Percentiles rank a stretch among this genome's conserved stretches.
Evolutionary conservation across 2,797 vertebrate genomes (phyloP).

Genomic region (Falco cherrug): DNA sequence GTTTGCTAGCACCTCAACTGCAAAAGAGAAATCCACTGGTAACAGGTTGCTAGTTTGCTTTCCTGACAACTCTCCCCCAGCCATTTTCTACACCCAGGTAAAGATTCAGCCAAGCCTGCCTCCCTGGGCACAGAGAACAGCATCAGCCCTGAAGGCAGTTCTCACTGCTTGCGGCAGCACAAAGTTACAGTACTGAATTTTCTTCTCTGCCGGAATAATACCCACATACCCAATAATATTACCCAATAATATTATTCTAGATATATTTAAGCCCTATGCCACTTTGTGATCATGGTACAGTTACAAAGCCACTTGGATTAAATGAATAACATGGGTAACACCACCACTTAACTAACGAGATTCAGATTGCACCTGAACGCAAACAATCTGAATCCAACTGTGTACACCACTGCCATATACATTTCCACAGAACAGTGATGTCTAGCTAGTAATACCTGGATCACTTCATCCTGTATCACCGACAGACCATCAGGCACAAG

Average conservation of each 20-base stretch:
- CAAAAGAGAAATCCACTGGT: background rate
- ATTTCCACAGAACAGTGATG: background rate
- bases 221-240: background rate
- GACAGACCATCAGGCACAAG: background rate
- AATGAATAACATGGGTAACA: background rate
- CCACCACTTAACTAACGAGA: background rate
- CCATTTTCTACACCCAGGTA: background rate
- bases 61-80: background rate
- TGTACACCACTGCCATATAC: background rate
- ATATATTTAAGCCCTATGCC: background rate
- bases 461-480: background rate
- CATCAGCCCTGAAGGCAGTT: background rate
- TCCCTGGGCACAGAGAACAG: background rate
- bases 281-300: background rate
- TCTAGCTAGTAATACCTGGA: background rate
- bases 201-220: background rate
- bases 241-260: background rate
- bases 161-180: background rate
- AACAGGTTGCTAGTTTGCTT: background rate
- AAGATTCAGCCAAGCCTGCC: background rate
- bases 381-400: background rate
- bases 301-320: background rate
- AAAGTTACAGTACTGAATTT: background rate
- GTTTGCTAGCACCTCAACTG: background rate
- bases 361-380: background rate